Evolutionary conservation across 2,888 invertebrate species (phyloP).

Genomic region (Tenthredo mesomela): DNA sequence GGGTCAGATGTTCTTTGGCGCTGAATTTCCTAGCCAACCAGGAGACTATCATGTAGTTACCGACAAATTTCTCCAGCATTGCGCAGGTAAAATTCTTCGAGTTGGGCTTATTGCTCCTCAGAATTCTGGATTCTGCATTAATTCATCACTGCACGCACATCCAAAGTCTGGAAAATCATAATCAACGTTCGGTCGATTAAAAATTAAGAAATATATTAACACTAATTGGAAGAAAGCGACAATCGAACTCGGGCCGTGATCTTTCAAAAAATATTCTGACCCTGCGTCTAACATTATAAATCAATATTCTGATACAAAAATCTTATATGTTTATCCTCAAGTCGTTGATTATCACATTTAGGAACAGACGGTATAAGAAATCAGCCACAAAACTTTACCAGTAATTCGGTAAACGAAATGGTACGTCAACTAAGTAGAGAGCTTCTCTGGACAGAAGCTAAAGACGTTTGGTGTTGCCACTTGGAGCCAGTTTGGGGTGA

Average conservation of each 20-base stretch:
- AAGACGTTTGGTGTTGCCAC: slow-evolving; percentile 92
- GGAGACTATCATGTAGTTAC: slow-evolving; percentile 89
- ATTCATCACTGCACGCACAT: not conserved
- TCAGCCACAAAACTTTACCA: slow-evolving; percentile 70
- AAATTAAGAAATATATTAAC: not conserved
- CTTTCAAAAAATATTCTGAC: slow-evolving; percentile 27
- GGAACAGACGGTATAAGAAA: slow-evolving; percentile 72
- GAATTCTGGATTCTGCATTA: not conserved
- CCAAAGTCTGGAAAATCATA: slow-evolving; percentile 22
- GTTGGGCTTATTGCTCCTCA: not conserved
- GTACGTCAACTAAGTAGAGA: slow-evolving; percentile 78
- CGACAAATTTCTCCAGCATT: slow-evolving; percentile 90
- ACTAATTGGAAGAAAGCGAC: slow-evolving; percentile 35
- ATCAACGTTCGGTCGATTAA: not conserved
- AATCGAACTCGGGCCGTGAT: slow-evolving; percentile 32
- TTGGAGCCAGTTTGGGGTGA: slow-evolving; percentile 97
- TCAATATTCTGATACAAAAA: not conserved
- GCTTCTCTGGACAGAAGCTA: slow-evolving; percentile 90
- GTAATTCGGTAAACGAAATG: slow-evolving; percentile 80
- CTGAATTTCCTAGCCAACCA: slow-evolving; percentile 87
- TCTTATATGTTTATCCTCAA: not conserved
- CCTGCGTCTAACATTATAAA: not conserved
- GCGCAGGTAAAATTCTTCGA: slow-evolving; percentile 74
- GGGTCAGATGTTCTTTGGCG: slow-evolving; percentile 87
- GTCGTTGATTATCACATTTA: slow-evolving; percentile 61